Conservation (phyloP, 2,113 vertebrate species). For the Suncus etruscus region DNA sequence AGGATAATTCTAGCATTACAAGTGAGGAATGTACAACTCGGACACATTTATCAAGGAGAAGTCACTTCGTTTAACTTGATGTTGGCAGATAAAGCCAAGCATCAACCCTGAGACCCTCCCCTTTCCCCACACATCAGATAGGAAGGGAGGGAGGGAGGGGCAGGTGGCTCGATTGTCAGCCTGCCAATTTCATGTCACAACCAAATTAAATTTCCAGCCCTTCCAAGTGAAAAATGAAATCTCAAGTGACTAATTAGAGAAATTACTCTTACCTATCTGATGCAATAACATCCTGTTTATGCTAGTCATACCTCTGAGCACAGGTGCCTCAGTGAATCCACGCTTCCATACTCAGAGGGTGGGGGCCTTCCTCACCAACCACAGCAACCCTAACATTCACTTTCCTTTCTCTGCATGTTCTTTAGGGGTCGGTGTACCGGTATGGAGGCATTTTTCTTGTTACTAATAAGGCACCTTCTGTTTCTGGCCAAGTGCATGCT, state of each 20-base stretch:
- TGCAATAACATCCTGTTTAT: constrained; percentile 66
- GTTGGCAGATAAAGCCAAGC: constrained; percentile 67
- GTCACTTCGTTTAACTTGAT: constrained; percentile 73
- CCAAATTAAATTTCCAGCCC: constrained; percentile 70
- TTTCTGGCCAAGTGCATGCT: constrained; percentile 73
- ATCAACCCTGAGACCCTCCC: constrained; percentile 30
- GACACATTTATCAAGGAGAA: constrained; percentile 79
- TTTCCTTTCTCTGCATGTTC: not conserved
- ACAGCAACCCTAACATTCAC: constrained; percentile 26
- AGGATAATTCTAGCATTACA: constrained; percentile 75
- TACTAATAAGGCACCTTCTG: constrained; percentile 69
- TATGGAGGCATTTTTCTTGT: constrained; percentile 64
- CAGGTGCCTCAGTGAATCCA: constrained; percentile 1
- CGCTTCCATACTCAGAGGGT: not conserved
- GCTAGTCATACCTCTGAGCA: constrained; percentile 23
- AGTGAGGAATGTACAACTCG: constrained; percentile 75
- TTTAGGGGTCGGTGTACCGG: constrained; percentile 57
- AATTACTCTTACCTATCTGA: constrained; percentile 75
- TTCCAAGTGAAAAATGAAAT: constrained; percentile 72
- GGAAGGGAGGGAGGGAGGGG: constrained; percentile 25
- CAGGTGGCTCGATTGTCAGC: constrained; percentile 50
- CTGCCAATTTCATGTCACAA: constrained; percentile 64
- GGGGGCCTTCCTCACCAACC: not conserved
- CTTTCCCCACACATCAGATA: not conserved
- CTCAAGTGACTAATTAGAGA: constrained; percentile 76